These are phyloP conservation scores for Sphaeridia pumilis DNA, from an alignment of 2,888 invertebrate species.

Conservation along the genomic window DNA sequence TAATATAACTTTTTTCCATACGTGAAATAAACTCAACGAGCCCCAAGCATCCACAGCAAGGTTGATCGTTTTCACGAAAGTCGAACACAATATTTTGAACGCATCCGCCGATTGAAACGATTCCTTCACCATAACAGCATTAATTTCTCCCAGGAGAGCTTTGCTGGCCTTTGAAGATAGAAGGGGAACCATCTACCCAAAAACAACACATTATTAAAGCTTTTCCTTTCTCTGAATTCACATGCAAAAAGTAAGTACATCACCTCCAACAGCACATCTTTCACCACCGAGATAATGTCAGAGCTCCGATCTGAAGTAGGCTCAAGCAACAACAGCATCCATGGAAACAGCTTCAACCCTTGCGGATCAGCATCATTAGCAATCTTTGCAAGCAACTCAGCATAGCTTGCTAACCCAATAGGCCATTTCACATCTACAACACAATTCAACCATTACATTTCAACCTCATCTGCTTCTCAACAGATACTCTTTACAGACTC, in stretches of 20 bases:
- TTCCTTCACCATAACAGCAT: slow-evolving; percentile 8
- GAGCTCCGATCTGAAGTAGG: slow-evolving; percentile 8
- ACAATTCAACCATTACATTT: background rate
- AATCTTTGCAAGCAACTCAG: slow-evolving; percentile 19
- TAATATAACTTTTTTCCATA: background rate
- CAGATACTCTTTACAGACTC: background rate
- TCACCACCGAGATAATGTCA: slow-evolving; percentile 13
- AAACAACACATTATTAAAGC: background rate
- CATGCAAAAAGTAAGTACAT: background rate
- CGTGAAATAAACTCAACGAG: too few species aligned
- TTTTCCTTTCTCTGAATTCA: background rate
- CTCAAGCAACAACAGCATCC: slow-evolving; percentile 24
- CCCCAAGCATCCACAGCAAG: too few species aligned
- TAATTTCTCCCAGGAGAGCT: slow-evolving; percentile 3
- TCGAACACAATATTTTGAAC: slow-evolving; percentile 9
- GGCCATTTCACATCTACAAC: slow-evolving; percentile 24
- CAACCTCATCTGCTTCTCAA: too few species aligned
- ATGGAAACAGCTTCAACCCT: slow-evolving; percentile 19
- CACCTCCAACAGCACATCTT: slow-evolving; percentile 23
- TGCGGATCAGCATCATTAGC: slow-evolving; percentile 21
- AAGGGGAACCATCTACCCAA: slow-evolving; percentile 18
- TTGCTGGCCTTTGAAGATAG: slow-evolving; percentile 5
- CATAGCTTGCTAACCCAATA: slow-evolving; percentile 16
- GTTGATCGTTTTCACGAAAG: slow-evolving; percentile 5
- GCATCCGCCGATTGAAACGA: slow-evolving; percentile 7